Evolutionary conservation across 2,797 vertebrate genomes (phyloP).

Genomic region (Labeo calbasu): DNA sequence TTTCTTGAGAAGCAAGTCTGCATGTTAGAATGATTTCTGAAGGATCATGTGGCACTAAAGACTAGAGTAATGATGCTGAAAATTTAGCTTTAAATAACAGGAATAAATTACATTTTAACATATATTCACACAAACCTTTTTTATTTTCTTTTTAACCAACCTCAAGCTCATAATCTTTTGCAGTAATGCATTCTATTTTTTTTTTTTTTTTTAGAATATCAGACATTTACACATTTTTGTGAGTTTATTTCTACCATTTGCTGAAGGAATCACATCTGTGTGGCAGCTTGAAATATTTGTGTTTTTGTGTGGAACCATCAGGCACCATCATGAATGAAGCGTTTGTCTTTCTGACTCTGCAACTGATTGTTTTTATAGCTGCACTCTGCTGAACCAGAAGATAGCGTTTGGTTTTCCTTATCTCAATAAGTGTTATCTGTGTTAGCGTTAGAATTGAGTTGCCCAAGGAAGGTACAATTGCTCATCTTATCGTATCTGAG

Average conservation of each 20-base stretch:
- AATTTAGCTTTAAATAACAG: too few relatives aligned
- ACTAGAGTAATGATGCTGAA: not conserved
- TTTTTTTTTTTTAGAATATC: not conserved
- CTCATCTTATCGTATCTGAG: not conserved
- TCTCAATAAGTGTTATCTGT: constrained; percentile 10
- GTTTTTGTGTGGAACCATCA: constrained; percentile 70
- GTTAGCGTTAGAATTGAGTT: not conserved
- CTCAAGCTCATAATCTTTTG: too few relatives aligned
- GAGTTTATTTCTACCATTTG: constrained; percentile 30
- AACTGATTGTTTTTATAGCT: constrained; percentile 47
- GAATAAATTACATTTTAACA: not conserved
- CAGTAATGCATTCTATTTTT: too few relatives aligned
- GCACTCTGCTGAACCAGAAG: constrained; percentile 14
- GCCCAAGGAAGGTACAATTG: not conserved
- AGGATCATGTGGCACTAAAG: not conserved
- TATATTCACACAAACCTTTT: not conserved
- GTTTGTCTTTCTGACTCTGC: constrained; percentile 66
- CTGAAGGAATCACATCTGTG: constrained; percentile 52
- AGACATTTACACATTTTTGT: constrained; percentile 28
- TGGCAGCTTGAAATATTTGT: constrained; percentile 67
- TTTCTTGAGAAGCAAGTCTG: not conserved
- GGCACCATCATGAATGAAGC: constrained; percentile 67
- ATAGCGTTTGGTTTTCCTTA: constrained; percentile 11
- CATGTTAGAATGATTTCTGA: not conserved
- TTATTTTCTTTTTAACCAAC: too few relatives aligned